These are phyloP conservation scores for Gerris buenoi DNA, from an alignment of 1,140 invertebrate species.

Conservation along the genomic window DNA sequence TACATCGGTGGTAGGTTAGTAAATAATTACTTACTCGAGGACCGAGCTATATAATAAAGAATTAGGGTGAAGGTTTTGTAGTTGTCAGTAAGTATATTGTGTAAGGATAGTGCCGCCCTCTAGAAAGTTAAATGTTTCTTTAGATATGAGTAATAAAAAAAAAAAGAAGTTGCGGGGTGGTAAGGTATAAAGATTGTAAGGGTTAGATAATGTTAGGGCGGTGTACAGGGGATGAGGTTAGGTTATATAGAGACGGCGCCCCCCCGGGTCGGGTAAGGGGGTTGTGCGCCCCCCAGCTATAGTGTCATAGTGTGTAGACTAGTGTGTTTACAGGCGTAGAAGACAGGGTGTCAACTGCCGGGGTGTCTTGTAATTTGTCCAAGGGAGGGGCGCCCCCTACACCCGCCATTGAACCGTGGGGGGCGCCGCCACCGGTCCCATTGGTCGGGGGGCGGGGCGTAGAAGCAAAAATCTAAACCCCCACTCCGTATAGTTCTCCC, in stretches of 20 bases:
- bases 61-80: no score
- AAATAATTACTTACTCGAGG: no score
- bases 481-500: not conserved
- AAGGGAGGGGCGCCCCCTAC: not conserved
- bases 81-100: no score
- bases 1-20: no score
- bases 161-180: not conserved
- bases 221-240: constrained; percentile 11
- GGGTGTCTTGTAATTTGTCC: constrained; percentile 7
- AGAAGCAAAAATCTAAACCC: not conserved
- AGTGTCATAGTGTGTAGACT: not conserved
- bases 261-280: constrained; percentile 11
- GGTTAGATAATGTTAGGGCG: constrained; percentile 5
- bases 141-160: not conserved
- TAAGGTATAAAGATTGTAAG: not conserved
- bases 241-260: constrained; percentile 14
- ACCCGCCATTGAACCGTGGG: not conserved
- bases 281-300: constrained; percentile 9
- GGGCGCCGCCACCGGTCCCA: not conserved
- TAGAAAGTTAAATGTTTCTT: not conserved
- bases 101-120: no score
- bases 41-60: no score
- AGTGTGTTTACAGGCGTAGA: constrained; percentile 7
- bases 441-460: constrained; percentile 7
- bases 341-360: constrained; percentile 8